Evolutionary conservation across 2,113 vertebrate genomes (phyloP).

Genomic region (Xenopus borealis): DNA sequence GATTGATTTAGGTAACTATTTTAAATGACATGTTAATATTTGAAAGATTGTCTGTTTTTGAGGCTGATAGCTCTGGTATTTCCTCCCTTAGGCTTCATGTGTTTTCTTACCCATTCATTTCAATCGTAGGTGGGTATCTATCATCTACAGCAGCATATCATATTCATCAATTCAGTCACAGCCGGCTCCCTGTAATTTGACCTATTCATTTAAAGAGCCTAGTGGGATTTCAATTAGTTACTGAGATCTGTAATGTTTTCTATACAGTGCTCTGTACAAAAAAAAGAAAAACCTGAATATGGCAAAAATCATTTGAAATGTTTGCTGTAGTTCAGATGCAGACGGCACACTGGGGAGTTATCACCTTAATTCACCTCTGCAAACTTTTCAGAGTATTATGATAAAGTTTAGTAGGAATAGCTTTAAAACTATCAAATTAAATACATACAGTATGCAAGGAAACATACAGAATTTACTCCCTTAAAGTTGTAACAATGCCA

Average conservation of each 20-base stretch:
- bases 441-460: too few species aligned
- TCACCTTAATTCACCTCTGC: slow-evolving; percentile 25
- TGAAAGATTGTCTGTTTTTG: slow-evolving; percentile 40
- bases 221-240: slow-evolving; percentile 46
- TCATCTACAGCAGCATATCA: slow-evolving; percentile 34
- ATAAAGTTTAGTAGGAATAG: too few species aligned
- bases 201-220: slow-evolving; percentile 46
- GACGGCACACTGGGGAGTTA: background rate
- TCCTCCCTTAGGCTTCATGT: slow-evolving; percentile 30
- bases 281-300: slow-evolving; percentile 8
- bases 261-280: slow-evolving; percentile 3
- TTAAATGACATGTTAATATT: slow-evolving; percentile 36
- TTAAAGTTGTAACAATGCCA: too few species aligned
- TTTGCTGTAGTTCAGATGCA: slow-evolving; percentile 15
- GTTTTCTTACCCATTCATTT: slow-evolving; percentile 37
- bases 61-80: slow-evolving; percentile 31
- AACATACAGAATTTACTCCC: too few species aligned
- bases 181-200: slow-evolving; percentile 40
- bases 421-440: too few species aligned
- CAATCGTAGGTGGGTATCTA: slow-evolving; percentile 37
- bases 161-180: slow-evolving; percentile 43
- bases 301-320: slow-evolving; percentile 24
- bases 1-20: slow-evolving; percentile 32
- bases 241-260: slow-evolving; percentile 35
- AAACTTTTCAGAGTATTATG: slow-evolving; percentile 12